Conservation (phyloP, 1,140 invertebrate species). For the Anthonomus grandis region DNA sequence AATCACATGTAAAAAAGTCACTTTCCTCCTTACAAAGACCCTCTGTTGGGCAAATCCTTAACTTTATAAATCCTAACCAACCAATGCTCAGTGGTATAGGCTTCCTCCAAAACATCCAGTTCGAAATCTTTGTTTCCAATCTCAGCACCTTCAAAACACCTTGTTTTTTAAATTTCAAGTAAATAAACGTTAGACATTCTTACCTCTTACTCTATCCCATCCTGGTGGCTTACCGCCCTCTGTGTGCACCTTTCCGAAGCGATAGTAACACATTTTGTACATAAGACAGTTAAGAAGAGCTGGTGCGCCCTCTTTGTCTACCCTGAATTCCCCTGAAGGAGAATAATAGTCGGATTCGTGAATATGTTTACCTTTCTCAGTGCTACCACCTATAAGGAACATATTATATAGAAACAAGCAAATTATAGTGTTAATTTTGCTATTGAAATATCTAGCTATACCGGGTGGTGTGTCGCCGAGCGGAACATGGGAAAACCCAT, state of each 20-base stretch:
- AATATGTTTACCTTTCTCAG: conserved; percentile 90
- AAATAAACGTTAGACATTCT: background rate
- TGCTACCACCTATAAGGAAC: conserved; percentile 75
- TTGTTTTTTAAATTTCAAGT: background rate
- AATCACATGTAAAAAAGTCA: no score
- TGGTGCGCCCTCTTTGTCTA: conserved; percentile 86
- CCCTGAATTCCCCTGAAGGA: conserved; percentile 87
- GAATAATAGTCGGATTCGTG: conserved; percentile 97
- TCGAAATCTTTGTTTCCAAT: conserved; percentile 96
- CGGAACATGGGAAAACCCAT: no score
- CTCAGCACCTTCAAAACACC: conserved; percentile 62
- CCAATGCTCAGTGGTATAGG: conserved; percentile 95
- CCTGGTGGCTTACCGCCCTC: conserved; percentile 87
- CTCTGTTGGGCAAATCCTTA: conserved; percentile 83
- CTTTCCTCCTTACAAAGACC: conserved; percentile 41
- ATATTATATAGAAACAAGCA: no score
- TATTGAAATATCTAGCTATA: no score
- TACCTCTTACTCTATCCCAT: conserved; percentile 79
- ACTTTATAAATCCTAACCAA: conserved; percentile 93
- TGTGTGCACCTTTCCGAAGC: conserved; percentile 91
- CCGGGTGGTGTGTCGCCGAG: no score
- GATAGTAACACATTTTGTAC: conserved; percentile 97
- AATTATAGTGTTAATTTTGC: no score
- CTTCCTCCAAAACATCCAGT: conserved; percentile 87
- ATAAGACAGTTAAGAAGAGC: conserved; percentile 88